Evolutionary conservation across 92 coral and sea anemone genomes (phyloP).

Genomic region (Muricea muricata): DNA sequence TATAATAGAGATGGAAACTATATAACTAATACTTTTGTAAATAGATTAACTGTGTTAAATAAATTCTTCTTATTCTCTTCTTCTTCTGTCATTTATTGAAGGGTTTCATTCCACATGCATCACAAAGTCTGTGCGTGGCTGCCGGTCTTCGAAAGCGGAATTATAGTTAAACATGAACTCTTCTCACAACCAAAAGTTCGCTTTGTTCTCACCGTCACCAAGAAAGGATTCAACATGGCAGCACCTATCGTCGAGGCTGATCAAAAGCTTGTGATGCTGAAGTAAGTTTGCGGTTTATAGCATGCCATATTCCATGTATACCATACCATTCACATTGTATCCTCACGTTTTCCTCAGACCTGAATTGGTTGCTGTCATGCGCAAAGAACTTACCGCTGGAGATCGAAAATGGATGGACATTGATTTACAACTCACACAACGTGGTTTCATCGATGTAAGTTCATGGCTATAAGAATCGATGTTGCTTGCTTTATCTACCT

Average conservation of each 20-base stretch:
- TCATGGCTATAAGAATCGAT: too few relatives aligned
- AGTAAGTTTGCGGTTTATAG: conserved; percentile 46
- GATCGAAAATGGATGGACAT: background rate
- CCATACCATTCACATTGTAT: background rate
- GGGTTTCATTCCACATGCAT: conserved; percentile 59
- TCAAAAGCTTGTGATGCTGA: conserved; percentile 44
- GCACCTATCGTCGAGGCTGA: conserved; percentile 45
- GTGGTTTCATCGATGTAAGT: conserved; percentile 18
- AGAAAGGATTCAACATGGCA: conserved; percentile 35
- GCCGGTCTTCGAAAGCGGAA: conserved; percentile 79
- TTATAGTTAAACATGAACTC: conserved; percentile 47
- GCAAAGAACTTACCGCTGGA: conserved; percentile 14
- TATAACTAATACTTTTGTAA: too few relatives aligned
- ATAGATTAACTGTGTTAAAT: too few relatives aligned
- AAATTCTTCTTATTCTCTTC: too few relatives aligned
- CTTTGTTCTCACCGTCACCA: conserved; percentile 5
- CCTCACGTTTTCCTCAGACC: background rate
- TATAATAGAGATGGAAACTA: too few relatives aligned
- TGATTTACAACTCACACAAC: conserved; percentile 6
- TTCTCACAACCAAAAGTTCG: conserved; percentile 31
- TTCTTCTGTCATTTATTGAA: background rate
- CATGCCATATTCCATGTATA: background rate
- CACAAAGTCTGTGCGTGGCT: conserved; percentile 62
- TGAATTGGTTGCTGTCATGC: background rate
- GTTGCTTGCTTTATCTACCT: too few relatives aligned